Evolutionary conservation across 2,888 invertebrate genomes (phyloP).

Genomic region (Cephus runcator): DNA sequence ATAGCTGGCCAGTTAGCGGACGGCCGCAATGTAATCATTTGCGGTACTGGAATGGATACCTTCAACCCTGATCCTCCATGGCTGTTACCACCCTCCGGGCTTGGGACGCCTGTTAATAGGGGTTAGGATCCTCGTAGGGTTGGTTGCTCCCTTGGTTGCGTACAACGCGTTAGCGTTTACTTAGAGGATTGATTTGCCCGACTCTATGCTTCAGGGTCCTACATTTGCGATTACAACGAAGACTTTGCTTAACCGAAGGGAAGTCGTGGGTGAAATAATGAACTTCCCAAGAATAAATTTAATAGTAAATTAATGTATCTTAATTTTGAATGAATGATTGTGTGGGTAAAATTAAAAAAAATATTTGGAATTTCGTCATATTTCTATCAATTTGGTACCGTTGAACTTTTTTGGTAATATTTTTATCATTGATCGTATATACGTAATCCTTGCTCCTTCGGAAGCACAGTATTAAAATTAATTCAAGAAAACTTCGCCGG

Average conservation of each 20-base stretch:
- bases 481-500: background rate
- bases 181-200: background rate
- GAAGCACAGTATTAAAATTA: background rate
- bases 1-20: conserved; percentile 59
- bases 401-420: background rate
- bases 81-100: conserved; percentile 4
- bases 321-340: background rate
- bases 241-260: background rate
- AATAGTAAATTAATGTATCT: background rate
- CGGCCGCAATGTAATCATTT: conserved; percentile 63
- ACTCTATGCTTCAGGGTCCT: background rate
- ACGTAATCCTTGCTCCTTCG: background rate
- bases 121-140: conserved; percentile 11
- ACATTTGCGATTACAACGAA: background rate
- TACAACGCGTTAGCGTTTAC: background rate
- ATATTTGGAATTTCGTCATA: background rate
- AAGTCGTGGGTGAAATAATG: background rate
- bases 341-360: background rate
- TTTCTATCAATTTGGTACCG: background rate
- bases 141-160: background rate
- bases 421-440: background rate
- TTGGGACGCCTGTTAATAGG: conserved; percentile 11
- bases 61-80: conserved; percentile 13
- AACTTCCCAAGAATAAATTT: background rate
- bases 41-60: conserved; percentile 54